A percentile compares a stretch with the other conserved stretches of the same genome.
These are phyloP conservation scores for Wiebesia pumilae DNA, from an alignment of 1,140 invertebrate species.

Conservation along the genomic window DNA sequence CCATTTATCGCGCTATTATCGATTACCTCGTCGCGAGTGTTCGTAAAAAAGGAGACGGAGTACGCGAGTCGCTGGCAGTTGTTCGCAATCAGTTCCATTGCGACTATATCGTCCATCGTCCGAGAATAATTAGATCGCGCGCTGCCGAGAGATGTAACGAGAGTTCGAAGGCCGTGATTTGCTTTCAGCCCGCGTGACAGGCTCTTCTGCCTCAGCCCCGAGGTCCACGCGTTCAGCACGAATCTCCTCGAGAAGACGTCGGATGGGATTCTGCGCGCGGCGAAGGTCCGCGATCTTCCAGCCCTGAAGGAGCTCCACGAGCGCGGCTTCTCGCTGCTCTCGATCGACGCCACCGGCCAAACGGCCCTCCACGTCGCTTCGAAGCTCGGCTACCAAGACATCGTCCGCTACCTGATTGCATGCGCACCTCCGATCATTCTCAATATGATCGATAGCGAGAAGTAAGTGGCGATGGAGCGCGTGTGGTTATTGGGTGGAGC, in stretches of 20 bases:
- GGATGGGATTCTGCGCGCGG: slow-evolving; percentile 87
- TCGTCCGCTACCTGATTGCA: slow-evolving; percentile 91
- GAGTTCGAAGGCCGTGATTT: not conserved
- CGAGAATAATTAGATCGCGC: too few relatives aligned
- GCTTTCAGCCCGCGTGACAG: slow-evolving; percentile 69
- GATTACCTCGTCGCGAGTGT: too few relatives aligned
- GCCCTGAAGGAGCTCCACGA: slow-evolving; percentile 87
- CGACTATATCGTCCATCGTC: too few relatives aligned
- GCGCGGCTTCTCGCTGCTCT: slow-evolving; percentile 88
- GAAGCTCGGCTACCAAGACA: slow-evolving; percentile 90
- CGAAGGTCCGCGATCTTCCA: slow-evolving; percentile 84
- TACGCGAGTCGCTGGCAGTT: too few relatives aligned
- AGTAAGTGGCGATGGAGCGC: slow-evolving; percentile 76
- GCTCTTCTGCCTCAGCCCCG: slow-evolving; percentile 69
- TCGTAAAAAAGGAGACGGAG: too few relatives aligned
- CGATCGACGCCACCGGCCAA: slow-evolving; percentile 90
- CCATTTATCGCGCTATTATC: too few relatives aligned
- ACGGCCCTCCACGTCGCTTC: slow-evolving; percentile 93
- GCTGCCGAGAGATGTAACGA: too few relatives aligned
- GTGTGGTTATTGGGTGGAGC: not conserved
- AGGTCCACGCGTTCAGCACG: slow-evolving; percentile 72
- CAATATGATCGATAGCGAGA: slow-evolving; percentile 91
- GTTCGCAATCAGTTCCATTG: too few relatives aligned
- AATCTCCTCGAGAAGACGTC: slow-evolving; percentile 85
- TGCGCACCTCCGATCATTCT: slow-evolving; percentile 88